Conservation (phyloP, 2,113 vertebrate genomes). For the Leptodactylus fuscus region DNA sequence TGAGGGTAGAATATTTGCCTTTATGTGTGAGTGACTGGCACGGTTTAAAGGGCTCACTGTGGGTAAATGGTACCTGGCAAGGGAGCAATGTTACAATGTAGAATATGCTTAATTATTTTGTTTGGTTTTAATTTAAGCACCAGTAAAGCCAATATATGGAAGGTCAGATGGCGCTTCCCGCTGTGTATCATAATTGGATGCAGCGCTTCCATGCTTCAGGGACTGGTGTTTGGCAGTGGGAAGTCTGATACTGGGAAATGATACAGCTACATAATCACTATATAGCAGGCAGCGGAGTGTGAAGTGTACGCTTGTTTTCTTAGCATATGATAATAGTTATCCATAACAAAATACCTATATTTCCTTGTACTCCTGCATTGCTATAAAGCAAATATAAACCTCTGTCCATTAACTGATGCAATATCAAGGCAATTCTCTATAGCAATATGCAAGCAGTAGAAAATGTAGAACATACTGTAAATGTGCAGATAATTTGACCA, state of each 20-base stretch:
- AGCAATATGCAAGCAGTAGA: neutral
- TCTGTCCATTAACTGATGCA: neutral
- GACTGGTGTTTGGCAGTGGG: conserved; percentile 31
- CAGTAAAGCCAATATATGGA: neutral
- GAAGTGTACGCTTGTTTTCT: neutral
- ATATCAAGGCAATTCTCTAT: neutral
- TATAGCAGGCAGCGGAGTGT: neutral
- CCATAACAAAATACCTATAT: neutral
- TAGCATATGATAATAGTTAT: neutral
- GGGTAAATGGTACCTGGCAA: neutral
- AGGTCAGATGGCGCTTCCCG: conserved; percentile 43
- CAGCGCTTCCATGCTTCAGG: conserved; percentile 47
- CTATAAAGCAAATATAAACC: neutral
- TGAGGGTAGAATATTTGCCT: neutral
- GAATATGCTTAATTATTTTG: conserved; percentile 29
- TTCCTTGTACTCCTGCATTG: neutral
- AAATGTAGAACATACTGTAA: neutral
- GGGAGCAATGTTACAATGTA: neutral
- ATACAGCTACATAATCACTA: conserved; percentile 27
- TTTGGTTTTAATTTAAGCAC: conserved; percentile 23
- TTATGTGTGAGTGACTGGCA: neutral
- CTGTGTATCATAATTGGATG: conserved; percentile 46
- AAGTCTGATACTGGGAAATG: conserved; percentile 22
- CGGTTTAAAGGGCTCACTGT: neutral
- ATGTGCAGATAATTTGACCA: too few relatives aligned